Evolutionary conservation across 2,113 vertebrate species (phyloP), one percentile per base, ranked within the genome.

Genomic region (Todiramphus saurophagus): DNA sequence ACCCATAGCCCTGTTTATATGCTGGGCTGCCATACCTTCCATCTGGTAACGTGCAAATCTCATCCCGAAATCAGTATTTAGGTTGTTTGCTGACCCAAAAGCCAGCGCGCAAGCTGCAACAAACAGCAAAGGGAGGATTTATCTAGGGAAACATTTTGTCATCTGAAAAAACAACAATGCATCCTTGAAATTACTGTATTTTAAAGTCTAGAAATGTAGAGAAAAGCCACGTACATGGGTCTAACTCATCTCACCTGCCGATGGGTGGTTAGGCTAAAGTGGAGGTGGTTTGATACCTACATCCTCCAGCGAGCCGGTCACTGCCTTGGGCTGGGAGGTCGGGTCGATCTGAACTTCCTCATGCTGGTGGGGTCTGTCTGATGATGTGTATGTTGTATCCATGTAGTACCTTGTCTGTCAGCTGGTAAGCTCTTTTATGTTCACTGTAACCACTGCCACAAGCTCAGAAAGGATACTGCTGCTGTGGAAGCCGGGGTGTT

Each of bases 371-470:
- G 92, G 53, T 87, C 70, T 13, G 7, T 92, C 27, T 89, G 89
- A 63, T 2, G 37, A 70, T 70, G 69, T 87, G 80, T 87, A 3
- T 91, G 93, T 84, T 93, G 80, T 93, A 83, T 89, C 68, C 43
- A 5, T 85, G 89, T 81, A 62, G 80, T 70, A 74, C 69, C 74
- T 83, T 92, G 86, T 95, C 68, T 95, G 89, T 97, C 81, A 80
- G 92, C 63, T 68, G 76, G 72, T 75, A 85, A 91, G 31, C 68
- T 93, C 80, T 62, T 92, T 33, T 51, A 6, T 75, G 82, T 80
- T 78, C 67, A 31, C 77, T 96, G 88, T 96, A 96, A 92, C 41
- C 25, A 17, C 64, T 73, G 53, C 35, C 37, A 17, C 63, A 48
- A 87, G 83, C 79, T 93, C 88, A 75, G 80, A 44, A 93, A 67